Conservation (phyloP, 2,113 vertebrate genomes). For the Lanius ludovicianus region DNA sequence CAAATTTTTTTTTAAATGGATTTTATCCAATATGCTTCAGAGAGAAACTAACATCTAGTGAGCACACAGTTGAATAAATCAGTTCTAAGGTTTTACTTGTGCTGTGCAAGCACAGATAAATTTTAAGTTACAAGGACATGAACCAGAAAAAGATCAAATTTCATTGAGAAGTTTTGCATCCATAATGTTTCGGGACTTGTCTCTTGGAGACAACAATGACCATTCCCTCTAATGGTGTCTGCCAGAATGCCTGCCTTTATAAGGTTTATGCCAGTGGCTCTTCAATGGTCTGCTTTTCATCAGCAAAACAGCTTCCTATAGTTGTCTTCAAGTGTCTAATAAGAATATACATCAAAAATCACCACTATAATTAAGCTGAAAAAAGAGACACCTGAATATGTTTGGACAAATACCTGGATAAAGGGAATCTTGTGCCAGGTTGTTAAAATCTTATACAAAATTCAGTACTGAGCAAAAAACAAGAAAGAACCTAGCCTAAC, state of each 20-base stretch:
- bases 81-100: not conserved
- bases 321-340: not conserved
- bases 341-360: not conserved
- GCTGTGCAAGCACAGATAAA: not conserved
- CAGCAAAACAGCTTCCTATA: not conserved
- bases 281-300: not conserved
- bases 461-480: not conserved
- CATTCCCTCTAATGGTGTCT: not conserved
- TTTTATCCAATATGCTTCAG: not conserved
- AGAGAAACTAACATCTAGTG: not conserved
- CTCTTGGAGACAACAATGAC: not conserved
- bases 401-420: not conserved
- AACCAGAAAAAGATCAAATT: not conserved
- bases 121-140: not conserved
- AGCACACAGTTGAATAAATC: not conserved
- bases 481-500: not conserved
- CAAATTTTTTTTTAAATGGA: rapidly evolving
- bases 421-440: not conserved
- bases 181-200: not conserved
- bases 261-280: not conserved
- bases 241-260: not conserved
- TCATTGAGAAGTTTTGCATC: not conserved
- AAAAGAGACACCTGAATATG: not conserved
- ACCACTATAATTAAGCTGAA: not conserved
- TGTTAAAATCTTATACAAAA: not conserved